A percentile compares a stretch with the other conserved stretches of the same genome.
Conservation (phyloP, 2,113 vertebrate species). For the Eupsittula cactorum region DNA sequence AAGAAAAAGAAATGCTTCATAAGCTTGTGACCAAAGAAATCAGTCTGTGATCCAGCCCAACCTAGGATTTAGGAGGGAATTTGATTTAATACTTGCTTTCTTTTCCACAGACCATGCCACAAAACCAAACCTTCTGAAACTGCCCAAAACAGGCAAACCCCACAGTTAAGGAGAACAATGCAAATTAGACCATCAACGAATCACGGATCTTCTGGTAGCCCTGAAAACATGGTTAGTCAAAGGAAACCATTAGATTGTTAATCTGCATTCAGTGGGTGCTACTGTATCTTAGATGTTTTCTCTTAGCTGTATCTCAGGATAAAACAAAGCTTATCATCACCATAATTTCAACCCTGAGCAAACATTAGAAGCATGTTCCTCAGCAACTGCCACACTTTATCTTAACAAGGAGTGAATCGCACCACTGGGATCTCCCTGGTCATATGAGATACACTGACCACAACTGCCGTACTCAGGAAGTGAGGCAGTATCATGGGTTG, state of each 20-base stretch:
- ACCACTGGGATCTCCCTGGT: background rate
- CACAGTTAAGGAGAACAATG: constrained; percentile 39
- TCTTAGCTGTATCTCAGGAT: background rate
- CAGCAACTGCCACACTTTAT: background rate
- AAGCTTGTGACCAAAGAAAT: background rate
- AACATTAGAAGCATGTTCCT: background rate
- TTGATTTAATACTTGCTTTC: background rate
- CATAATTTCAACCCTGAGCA: background rate
- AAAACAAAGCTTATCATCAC: background rate
- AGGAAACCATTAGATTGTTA: background rate
- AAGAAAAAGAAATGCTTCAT: background rate
- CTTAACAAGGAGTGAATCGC: background rate
- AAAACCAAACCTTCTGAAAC: background rate
- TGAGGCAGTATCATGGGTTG: background rate
- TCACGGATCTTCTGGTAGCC: background rate
- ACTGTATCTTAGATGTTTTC: background rate
- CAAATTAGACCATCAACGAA: background rate
- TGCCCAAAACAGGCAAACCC: background rate
- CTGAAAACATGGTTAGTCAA: background rate
- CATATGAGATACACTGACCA: background rate
- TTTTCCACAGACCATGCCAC: constrained; percentile 8
- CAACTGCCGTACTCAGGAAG: background rate
- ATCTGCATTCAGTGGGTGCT: background rate
- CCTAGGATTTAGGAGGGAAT: background rate
- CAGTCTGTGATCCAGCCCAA: background rate